Base-by-base conservation (phyloP, 2,888 invertebrate species). In the Blomia tropicalis region DNA sequence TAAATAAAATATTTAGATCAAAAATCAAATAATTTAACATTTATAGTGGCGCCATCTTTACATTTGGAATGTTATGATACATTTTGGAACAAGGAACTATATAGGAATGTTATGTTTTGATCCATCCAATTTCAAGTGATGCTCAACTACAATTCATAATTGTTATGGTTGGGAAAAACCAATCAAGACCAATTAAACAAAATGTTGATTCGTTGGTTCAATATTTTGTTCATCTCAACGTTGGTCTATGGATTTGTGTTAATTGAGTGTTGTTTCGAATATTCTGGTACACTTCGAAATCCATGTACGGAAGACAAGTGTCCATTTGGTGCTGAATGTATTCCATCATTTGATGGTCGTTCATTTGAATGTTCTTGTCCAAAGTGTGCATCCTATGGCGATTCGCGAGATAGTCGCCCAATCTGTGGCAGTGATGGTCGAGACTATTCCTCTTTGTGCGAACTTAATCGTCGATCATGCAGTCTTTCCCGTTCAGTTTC, bases 301-400 rank as follows among this genome's bases (percentile, higher is more conserved):
- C 85, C 86, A 0, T 87, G 87, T 72, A 76, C 79, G 44, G 79
- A 80, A 64, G 78, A 81, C 68, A 75, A 77, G 23, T 87, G 87
- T 72, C 80, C 79, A 64, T 80, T 78, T 67, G 85, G 85, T 1
- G 82, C 83, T 1, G 77, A 81, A 59, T 87, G 87, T 72, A 79
- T 79, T 63, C 70, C 75, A 43, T 75, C 77, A 23, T 71, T 75
- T 61, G 85, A 87, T 74, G 87, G 86, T 41, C 79, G 78, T 62
- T 79, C 81, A 59, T 81, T 83, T 69, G 79, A 79, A 71, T 89
- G 88, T 76, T 81, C 84, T 72, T 88, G 88, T 71, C 82, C 84
- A 47, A 80, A 81, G 66, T 89, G 89, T 72, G 84, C 85, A 62
- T 82, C 80, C 73, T 85, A 84, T 75, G 87, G 87, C 4, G 87